phyloP scores from a whole-genome alignment of 2,888 invertebrate genomes.

The Idaea straminata region DNA sequence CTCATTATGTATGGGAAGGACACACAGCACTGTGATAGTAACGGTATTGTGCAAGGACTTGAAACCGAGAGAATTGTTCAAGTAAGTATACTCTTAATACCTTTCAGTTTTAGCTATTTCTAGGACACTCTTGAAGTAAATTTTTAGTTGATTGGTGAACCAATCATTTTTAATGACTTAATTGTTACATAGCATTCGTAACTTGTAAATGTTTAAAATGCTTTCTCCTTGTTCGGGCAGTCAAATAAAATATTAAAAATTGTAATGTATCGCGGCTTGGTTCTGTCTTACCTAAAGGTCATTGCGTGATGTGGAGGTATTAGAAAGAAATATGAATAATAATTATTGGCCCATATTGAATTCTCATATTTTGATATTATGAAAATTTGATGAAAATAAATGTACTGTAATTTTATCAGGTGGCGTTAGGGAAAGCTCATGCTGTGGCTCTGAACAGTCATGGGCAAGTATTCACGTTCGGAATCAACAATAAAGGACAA shows the following conservation, averaged over 20 bases:
- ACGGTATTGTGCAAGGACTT: slow-evolving; percentile 87
- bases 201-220: too few species aligned
- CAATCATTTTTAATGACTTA: too few species aligned
- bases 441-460: slow-evolving; percentile 92
- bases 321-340: neutral
- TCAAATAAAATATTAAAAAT: neutral
- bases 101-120: too few species aligned
- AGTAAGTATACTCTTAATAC: slow-evolving; percentile 41
- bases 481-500: slow-evolving; percentile 98
- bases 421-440: slow-evolving; percentile 97
- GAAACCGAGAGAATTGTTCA: slow-evolving; percentile 85
- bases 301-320: neutral
- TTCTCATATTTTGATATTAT: neutral
- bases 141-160: too few species aligned
- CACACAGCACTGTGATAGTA: slow-evolving; percentile 89
- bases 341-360: neutral
- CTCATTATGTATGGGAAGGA: slow-evolving; percentile 97
- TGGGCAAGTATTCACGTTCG: slow-evolving; percentile 96
- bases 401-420: slow-evolving; percentile 63
- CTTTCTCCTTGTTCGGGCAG: too few species aligned
- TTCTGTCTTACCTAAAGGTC: neutral
- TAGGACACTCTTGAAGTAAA: too few species aligned
- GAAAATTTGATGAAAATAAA: neutral
- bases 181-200: too few species aligned
- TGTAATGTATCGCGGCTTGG: neutral